Conservation (phyloP, 2,888 invertebrate genomes). For the Caenorhabditis sp. region DNA sequence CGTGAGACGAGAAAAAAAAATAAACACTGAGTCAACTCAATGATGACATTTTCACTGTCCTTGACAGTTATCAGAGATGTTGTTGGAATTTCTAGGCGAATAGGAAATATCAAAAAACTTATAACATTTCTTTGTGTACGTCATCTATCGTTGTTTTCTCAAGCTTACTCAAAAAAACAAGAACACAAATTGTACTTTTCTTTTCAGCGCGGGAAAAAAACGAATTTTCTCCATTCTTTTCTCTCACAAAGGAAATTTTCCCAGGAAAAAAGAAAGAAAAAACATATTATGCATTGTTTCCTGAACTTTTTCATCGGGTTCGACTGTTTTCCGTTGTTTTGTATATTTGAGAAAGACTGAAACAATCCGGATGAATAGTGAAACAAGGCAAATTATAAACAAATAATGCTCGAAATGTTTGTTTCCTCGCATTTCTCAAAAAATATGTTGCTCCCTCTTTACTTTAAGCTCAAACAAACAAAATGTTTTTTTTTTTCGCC, state of each 20-base stretch:
- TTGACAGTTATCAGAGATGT: too few relatives aligned
- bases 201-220: background rate
- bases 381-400: background rate
- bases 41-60: background rate
- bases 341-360: too few relatives aligned
- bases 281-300: background rate
- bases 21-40: background rate
- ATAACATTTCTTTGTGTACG: background rate
- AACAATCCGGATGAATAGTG: too few relatives aligned
- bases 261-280: background rate
- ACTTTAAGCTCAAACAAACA: background rate
- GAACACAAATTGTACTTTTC: background rate
- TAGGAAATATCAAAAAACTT: too few relatives aligned
- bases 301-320: background rate
- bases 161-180: background rate
- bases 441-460: constrained; percentile 1
- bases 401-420: background rate
- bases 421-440: background rate
- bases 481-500: background rate
- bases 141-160: background rate
- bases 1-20: too few relatives aligned
- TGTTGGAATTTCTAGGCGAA: too few relatives aligned
- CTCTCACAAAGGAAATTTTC: background rate
- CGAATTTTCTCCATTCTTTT: background rate
- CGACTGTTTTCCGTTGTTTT: background rate